Evolutionary conservation across 2,797 vertebrate species (phyloP).

Genomic region (Acestrorhynchus altus): DNA sequence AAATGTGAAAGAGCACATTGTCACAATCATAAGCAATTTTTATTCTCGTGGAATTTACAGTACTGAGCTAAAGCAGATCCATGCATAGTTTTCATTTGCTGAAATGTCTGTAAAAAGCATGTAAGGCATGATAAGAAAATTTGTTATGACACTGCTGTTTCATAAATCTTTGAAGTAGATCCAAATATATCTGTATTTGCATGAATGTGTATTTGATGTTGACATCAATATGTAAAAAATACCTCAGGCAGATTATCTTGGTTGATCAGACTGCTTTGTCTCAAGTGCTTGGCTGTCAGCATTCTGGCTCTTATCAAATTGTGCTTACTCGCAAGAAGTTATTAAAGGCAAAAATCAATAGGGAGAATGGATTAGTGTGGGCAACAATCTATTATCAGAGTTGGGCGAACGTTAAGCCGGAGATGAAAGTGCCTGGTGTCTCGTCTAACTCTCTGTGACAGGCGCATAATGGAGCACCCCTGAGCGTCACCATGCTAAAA

Average conservation of each 20-base stretch:
- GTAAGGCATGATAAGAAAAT: not conserved
- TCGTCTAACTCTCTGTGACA: constrained; percentile 84
- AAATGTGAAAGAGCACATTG: not conserved
- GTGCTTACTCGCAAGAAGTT: constrained; percentile 84
- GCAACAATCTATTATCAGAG: constrained; percentile 83
- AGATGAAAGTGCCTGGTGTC: constrained; percentile 85
- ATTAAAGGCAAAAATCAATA: constrained; percentile 75
- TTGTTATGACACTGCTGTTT: not conserved
- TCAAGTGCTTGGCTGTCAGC: constrained; percentile 75
- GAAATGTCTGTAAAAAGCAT: not conserved
- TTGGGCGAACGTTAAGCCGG: constrained; percentile 85
- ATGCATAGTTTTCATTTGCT: not conserved
- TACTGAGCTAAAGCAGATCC: not conserved
- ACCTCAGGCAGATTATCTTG: constrained; percentile 63
- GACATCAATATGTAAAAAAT: constrained; percentile 48
- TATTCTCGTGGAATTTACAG: not conserved
- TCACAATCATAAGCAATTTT: not conserved
- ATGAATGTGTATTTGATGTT: not conserved
- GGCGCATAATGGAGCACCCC: constrained; percentile 82
- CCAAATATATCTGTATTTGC: not conserved
- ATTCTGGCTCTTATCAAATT: constrained; percentile 75
- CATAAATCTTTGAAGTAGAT: not conserved
- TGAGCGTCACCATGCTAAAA: constrained; percentile 73
- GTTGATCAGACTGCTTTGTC: constrained; percentile 62
- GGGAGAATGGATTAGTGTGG: constrained; percentile 79